Conservation (phyloP, 2,113 vertebrate species). For the Megalops atlanticus region DNA sequence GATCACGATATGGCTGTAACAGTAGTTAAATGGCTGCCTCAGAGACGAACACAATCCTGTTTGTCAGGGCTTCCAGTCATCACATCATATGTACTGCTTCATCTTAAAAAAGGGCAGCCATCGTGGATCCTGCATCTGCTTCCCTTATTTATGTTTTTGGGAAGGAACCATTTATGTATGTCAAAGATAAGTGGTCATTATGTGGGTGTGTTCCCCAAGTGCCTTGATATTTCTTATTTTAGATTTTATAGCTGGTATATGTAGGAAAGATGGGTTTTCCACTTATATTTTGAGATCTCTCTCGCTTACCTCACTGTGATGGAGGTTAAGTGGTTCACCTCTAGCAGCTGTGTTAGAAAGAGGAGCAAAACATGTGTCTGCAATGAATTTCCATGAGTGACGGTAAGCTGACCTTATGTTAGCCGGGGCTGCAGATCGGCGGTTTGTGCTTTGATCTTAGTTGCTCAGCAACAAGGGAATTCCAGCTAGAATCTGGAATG, state of each 20-base stretch:
- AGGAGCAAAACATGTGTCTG: not conserved
- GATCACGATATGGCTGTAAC: slow-evolving; percentile 8
- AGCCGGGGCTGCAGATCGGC: not conserved
- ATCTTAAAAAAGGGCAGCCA: not conserved
- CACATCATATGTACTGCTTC: slow-evolving; percentile 9
- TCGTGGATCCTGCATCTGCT: not conserved
- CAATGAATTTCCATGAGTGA: not conserved
- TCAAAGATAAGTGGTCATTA: not conserved
- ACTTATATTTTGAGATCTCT: not conserved
- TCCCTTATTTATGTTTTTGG: not conserved
- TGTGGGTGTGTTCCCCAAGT: not conserved
- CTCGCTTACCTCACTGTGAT: not conserved
- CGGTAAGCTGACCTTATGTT: not conserved
- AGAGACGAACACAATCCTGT: slow-evolving; percentile 22
- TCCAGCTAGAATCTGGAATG: not conserved
- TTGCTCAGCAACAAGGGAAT: not conserved
- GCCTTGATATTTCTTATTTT: not conserved
- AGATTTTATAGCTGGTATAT: not conserved
- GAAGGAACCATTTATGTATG: not conserved
- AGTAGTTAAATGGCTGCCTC: slow-evolving; percentile 20
- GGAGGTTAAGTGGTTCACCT: not conserved
- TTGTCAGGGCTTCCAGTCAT: slow-evolving; percentile 36
- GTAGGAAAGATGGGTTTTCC: not conserved
- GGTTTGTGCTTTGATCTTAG: not conserved
- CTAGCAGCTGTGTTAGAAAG: not conserved